These are phyloP conservation scores for Terebella lapidaria DNA, from an alignment of 2,888 invertebrate genomes.

Conservation along the genomic window DNA sequence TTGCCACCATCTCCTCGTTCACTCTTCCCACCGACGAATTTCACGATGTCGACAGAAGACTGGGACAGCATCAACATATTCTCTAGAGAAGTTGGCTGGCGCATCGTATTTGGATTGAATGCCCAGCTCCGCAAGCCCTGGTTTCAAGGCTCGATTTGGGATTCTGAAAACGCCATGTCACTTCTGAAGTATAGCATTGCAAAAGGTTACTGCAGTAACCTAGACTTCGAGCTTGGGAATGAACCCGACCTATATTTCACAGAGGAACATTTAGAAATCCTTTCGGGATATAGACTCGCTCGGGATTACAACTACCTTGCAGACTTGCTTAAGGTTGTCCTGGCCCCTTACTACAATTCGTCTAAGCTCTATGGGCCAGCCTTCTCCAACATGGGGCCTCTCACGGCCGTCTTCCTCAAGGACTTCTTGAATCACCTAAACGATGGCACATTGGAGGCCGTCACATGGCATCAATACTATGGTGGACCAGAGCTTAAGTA, in stretches of 20 bases:
- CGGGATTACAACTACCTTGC: neutral
- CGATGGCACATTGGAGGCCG: slow-evolving; percentile 44
- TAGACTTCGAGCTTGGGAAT: slow-evolving; percentile 14
- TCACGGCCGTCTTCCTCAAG: too few relatives aligned
- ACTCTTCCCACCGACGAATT: slow-evolving; percentile 6
- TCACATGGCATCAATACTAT: slow-evolving; percentile 65
- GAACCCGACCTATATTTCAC: slow-evolving; percentile 8
- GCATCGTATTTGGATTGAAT: slow-evolving; percentile 6
- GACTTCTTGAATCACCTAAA: slow-evolving; percentile 3
- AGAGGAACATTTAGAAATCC: neutral
- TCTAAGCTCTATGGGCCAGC: slow-evolving; percentile 11
- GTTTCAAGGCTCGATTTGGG: too few relatives aligned
- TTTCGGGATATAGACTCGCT: slow-evolving; percentile 9
- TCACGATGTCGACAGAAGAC: slow-evolving; percentile 1
- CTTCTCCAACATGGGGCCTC: slow-evolving; percentile 5
- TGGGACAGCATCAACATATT: slow-evolving; percentile 10
- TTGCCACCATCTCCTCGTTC: too few relatives aligned
- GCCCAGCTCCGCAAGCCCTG: slow-evolving; percentile 3
- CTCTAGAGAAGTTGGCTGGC: neutral
- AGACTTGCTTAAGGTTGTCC: neutral
- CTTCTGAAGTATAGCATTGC: too few relatives aligned
- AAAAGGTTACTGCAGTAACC: slow-evolving; percentile 1
- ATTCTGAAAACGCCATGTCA: too few relatives aligned
- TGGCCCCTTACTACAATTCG: neutral
- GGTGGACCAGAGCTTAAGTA: slow-evolving; percentile 61